Evolutionary conservation across 2,797 vertebrate genomes (phyloP).

Genomic region (Myiothlypis coronata): DNA sequence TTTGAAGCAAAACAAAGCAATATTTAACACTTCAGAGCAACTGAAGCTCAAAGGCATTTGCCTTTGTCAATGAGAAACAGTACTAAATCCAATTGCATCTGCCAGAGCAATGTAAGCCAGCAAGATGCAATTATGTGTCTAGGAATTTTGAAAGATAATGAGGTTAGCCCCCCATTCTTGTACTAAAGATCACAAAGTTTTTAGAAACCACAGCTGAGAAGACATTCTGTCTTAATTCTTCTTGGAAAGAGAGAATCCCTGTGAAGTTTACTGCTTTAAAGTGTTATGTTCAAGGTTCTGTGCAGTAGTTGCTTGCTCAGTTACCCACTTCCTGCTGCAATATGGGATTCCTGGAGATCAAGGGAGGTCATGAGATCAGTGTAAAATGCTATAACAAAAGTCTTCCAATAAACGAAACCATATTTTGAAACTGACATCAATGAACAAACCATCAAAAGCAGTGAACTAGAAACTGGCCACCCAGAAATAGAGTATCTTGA

Average conservation of each 20-base stretch:
- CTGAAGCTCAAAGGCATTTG: not conserved
- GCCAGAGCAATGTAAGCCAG: not conserved
- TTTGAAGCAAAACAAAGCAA: conserved; percentile 32
- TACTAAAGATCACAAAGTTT: not conserved
- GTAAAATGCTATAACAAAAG: not conserved
- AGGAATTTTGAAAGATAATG: not conserved
- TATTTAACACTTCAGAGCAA: conserved; percentile 24
- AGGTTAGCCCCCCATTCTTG: not conserved
- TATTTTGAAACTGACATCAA: conserved; percentile 22
- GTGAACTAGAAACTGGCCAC: conserved; percentile 18
- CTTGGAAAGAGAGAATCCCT: not conserved
- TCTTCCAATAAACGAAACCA: not conserved
- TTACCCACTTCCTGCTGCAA: not conserved
- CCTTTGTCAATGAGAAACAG: not conserved
- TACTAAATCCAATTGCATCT: not conserved
- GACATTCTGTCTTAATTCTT: not conserved
- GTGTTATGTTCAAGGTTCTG: not conserved
- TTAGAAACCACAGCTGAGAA: not conserved
- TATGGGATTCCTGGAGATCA: not conserved
- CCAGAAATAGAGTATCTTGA: not conserved
- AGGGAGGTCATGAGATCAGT: not conserved
- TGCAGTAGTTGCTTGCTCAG: not conserved
- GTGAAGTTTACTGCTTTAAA: not conserved
- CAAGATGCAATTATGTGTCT: not conserved
- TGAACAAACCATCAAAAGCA: conserved; percentile 30